These are phyloP conservation scores for Aythya fuligula DNA, from an alignment of 2,797 vertebrate genomes.

Conservation along the genomic window DNA sequence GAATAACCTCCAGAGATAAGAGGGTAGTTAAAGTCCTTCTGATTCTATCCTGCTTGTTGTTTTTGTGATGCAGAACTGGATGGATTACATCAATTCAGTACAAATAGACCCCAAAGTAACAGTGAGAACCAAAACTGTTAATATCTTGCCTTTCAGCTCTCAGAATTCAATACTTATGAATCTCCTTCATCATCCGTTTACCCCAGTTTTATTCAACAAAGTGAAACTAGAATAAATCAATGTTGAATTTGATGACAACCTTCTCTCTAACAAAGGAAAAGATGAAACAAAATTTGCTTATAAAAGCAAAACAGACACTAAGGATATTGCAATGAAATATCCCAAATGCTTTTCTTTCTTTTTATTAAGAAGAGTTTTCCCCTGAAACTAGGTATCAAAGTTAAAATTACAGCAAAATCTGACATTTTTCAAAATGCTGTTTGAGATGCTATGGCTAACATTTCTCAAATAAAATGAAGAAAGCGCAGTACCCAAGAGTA, in stretches of 20 bases:
- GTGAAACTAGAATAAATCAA: conserved; percentile 38
- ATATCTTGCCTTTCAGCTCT: conserved; percentile 7
- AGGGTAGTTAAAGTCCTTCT: conserved; percentile 1
- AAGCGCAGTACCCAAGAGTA: not conserved
- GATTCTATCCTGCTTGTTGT: not conserved
- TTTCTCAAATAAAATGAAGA: not conserved
- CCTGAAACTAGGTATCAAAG: not conserved
- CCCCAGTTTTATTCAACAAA: conserved; percentile 29
- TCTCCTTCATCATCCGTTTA: conserved; percentile 22
- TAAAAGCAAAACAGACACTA: conserved; percentile 2
- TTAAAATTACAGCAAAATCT: conserved; percentile 17
- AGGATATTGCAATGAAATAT: not conserved
- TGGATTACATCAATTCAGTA: conserved; percentile 35
- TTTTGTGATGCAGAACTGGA: conserved; percentile 24
- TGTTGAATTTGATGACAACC: conserved; percentile 2
- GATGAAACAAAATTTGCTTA: not conserved
- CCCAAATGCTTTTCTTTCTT: not conserved
- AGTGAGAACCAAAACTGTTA: not conserved
- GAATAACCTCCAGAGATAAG: conserved; percentile 20
- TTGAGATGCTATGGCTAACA: not conserved
- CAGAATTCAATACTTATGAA: conserved; percentile 26
- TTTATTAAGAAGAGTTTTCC: not conserved
- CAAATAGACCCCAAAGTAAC: conserved; percentile 32
- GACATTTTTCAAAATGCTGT: not conserved
- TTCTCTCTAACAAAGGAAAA: not conserved